Conservation (phyloP, 2,113 vertebrate genomes). For the Amazona guildingii region DNA sequence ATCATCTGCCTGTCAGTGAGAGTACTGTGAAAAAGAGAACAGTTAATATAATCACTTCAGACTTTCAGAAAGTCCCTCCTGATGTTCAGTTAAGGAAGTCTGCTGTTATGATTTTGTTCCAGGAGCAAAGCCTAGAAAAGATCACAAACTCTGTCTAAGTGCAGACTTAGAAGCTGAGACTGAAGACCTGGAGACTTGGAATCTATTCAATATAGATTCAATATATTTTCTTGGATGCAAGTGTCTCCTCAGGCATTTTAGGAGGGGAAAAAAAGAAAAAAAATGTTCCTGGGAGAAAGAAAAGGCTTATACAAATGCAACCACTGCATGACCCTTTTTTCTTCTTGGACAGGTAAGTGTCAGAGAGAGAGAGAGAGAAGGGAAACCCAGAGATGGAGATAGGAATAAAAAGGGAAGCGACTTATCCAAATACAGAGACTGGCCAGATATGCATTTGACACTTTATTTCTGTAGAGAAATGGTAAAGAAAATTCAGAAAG, state of each 20-base stretch:
- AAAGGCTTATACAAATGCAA: not conserved
- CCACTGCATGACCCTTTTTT: too few species aligned
- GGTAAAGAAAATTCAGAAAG: too few species aligned
- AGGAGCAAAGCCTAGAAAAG: not conserved
- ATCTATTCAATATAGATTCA: not conserved
- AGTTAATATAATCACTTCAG: conserved; percentile 26
- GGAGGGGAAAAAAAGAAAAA: too few species aligned
- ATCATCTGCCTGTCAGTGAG: conserved; percentile 8
- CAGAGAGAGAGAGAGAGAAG: too few species aligned
- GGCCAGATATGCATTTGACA: too few species aligned
- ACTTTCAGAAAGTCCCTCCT: not conserved
- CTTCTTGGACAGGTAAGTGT: too few species aligned
- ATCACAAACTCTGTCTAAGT: not conserved
- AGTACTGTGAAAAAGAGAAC: conserved; percentile 39
- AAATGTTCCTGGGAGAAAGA: not conserved
- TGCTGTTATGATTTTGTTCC: not conserved
- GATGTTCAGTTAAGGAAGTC: conserved; percentile 18
- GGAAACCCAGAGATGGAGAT: too few species aligned
- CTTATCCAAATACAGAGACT: too few species aligned
- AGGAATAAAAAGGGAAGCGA: too few species aligned
- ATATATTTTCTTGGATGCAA: not conserved
- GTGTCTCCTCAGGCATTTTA: not conserved
- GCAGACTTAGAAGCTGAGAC: not conserved
- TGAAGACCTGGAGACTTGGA: not conserved
- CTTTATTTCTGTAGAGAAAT: too few species aligned